Evolutionary conservation across 1,140 invertebrate genomes (phyloP).

Genomic region (Pogonomyrmex californicus): DNA sequence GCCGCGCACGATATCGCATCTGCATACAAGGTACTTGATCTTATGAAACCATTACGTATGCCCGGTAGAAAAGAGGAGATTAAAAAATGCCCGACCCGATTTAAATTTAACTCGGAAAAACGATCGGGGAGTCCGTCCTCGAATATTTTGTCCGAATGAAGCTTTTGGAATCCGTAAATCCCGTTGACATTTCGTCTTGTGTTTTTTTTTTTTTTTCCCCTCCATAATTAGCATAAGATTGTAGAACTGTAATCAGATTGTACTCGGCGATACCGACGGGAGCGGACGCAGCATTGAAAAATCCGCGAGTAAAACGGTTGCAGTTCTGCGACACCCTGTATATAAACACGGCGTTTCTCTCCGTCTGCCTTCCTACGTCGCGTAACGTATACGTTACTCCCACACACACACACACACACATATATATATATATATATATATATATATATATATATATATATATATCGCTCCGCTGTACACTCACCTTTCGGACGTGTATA

Average conservation of each 20-base stretch:
- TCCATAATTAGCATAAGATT: background rate
- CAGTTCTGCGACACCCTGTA: slow-evolving; percentile 38
- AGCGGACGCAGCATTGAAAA: background rate
- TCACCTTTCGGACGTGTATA: slow-evolving; percentile 75
- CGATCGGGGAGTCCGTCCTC: background rate
- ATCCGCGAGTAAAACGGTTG: too few relatives aligned
- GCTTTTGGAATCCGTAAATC: background rate
- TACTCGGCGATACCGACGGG: background rate
- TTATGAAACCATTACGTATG: slow-evolving; percentile 12
- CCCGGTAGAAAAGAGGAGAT: background rate
- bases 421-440: slow-evolving; percentile 2
- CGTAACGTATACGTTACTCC: slow-evolving; percentile 24
- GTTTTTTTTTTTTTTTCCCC: background rate
- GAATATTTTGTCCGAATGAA: background rate
- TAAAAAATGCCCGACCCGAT: background rate
- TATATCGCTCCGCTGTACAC: slow-evolving; percentile 67
- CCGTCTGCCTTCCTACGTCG: slow-evolving; percentile 8
- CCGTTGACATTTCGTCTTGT: background rate
- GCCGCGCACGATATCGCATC: background rate
- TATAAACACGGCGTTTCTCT: slow-evolving; percentile 34
- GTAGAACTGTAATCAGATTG: background rate
- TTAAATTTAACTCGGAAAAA: background rate
- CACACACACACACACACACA: slow-evolving; percentile 22
- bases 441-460: slow-evolving; percentile 4
- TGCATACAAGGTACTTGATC: slow-evolving; percentile 3